Base-by-base conservation (phyloP, 2,888 invertebrate species). In the Thumatha senex region DNA sequence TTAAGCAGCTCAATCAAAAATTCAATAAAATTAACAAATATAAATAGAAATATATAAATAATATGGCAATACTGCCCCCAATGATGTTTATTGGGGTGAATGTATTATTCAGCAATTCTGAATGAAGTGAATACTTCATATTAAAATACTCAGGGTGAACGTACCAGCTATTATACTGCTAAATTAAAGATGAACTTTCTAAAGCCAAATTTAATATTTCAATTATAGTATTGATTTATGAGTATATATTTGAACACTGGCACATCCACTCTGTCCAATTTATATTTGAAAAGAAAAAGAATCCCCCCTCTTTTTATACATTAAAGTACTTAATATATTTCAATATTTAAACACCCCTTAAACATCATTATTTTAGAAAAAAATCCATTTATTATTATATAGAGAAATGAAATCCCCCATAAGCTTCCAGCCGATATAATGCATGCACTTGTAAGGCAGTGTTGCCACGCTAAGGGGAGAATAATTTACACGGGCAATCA, bases 1-100 rank as follows among this genome's bases (percentile, higher is more conserved):
- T 81, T 85, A 84, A 86, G 83, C 68, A 70, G 73, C 72, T 67
- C 66, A 67, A 64, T 61, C 52, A 58, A 58, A 65, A 56, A 39
- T 39, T 33, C 30, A 58, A 53, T 51, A 39, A 42, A 52, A 67
- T 63, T 67, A 58, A 67, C 61, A 58, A 56, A 30, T 39, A 55
- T 40, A 24, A 56, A 61, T 56, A 63, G 42, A 52, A 40, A 51
- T 43, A 36, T 34, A 36, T 41, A 46, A 15, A 43, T 41, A 58
- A 53, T 63, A 53, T 53, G 61, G 51, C 57, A 61, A 51, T 58
- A 46, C 54, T 60, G 56, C 48, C 49, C 40, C 31, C 46, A 44
- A 40, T 56, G 50, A 13, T 56, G 64, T 48, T 53, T 54, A 52
- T 11, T 34, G 36, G 14, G 40, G 40, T 40, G 4, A 33, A 36